These are phyloP conservation scores for Lipophrys pholis DNA, from an alignment of 2,113 vertebrate species.

Conservation along the genomic window DNA sequence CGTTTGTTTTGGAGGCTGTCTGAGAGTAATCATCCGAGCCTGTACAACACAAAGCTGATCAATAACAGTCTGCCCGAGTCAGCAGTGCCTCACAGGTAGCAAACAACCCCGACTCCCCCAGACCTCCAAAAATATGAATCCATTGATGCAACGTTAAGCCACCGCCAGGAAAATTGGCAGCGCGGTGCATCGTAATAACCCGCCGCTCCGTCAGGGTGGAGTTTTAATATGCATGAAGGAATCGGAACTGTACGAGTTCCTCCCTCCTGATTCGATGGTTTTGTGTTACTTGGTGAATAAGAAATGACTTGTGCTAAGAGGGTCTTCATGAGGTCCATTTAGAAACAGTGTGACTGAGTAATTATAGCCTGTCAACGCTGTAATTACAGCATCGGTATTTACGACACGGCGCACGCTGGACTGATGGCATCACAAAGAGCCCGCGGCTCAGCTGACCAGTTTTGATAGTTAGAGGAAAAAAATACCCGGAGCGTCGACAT, in stretches of 20 bases:
- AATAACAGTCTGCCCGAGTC: constrained; percentile 56
- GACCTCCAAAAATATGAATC: constrained; percentile 62
- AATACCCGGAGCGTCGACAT: too few relatives aligned
- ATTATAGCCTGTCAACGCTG: constrained; percentile 3
- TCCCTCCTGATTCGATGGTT: constrained; percentile 30
- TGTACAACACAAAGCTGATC: constrained; percentile 59
- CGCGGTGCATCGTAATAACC: constrained; percentile 32
- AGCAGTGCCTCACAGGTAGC: constrained; percentile 36
- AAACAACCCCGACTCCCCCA: constrained; percentile 30
- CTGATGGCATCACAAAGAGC: background rate
- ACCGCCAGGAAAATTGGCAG: constrained; percentile 61
- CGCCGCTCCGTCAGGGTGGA: constrained; percentile 30
- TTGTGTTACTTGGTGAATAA: constrained; percentile 12
- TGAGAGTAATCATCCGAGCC: constrained; percentile 52
- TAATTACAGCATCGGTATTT: constrained; percentile 18
- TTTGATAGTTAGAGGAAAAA: background rate
- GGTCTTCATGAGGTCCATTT: constrained; percentile 35
- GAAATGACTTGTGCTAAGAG: constrained; percentile 20
- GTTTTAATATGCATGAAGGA: constrained; percentile 69
- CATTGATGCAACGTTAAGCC: constrained; percentile 59
- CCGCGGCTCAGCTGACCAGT: background rate
- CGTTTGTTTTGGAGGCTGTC: constrained; percentile 52
- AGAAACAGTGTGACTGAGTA: constrained; percentile 14
- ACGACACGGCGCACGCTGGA: background rate
- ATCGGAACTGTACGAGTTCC: constrained; percentile 30